Evolutionary conservation across 2,797 vertebrate genomes (phyloP), one percentile per base, ranked within the genome.

Genomic region (Pelodytes ibericus): DNA sequence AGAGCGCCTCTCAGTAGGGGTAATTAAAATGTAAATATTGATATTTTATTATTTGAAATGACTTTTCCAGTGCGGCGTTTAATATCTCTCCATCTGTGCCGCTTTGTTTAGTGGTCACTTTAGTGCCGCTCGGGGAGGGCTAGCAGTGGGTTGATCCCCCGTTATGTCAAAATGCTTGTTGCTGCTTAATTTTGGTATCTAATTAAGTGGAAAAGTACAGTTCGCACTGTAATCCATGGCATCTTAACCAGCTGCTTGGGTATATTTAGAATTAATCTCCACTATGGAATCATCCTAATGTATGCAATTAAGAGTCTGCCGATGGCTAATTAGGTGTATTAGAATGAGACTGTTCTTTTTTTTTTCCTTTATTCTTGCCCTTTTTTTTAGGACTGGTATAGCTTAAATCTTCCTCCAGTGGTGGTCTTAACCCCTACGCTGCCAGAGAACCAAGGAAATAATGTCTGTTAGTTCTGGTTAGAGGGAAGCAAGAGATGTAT

Each of bases 1-100:
- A 94, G 90, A 88, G 88, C 85, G 87, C 91, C 91, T 92, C 90
- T 92, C 92, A 88, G 90, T 92, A 91, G 91, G 94, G 95, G 94
- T 97, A 97, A 99, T 99, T 98, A 99, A 99, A 99, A 99, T 98
- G 96, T 99, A 98, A 99, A 99, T 99, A 98, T 99, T 99, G 96
- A 98, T 99, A 99, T 99, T 99, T 98, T 96, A 98, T 97, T 95
- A 96, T 98, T 97, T 98, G 94, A 97, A 98, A 96, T 95, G 92
- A 95, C 95, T 96, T 94, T n/a, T 95, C 94, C 94, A 92, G 95
- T 94, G 92, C 87, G 92, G 93, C 93, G 94, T 95, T 97, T 98
- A 98, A 98, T 97, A 96, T 96, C 95, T 94, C 94, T 96, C 96
- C 96, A 97, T 98, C 95, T 98, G 96, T 94, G 94, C 92, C 88